Evolutionary conservation across 2,797 vertebrate genomes (phyloP), one percentile per base, ranked within the genome.

Genomic region (Tolypeutes matacus): DNA sequence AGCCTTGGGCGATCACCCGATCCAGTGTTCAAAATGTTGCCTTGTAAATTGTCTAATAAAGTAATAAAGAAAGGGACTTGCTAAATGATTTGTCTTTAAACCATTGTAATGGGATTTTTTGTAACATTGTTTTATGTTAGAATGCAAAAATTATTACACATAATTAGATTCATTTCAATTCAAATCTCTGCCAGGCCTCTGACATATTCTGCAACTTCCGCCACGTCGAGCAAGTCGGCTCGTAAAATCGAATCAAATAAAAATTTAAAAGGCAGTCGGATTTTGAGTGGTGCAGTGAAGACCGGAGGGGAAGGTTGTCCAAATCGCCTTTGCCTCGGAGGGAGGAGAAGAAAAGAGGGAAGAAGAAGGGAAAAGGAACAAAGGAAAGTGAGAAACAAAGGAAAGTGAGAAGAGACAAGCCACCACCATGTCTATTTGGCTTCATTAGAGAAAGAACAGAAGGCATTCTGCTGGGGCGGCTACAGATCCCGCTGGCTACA

Each of bases 101-200:
- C 97, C 95, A 89, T 97, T 95, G 95, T 96, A 97, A 97, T 86
- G 97, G 96, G 80, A 5, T 84, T 98, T 96, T 94, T 56, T 93
- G 91, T 73, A 98, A 96, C 98, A 96, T 96, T 97, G 97, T 97
- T 98, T 98, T 98, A 97, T 98, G 97, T 96, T 94, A 95, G 97
- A 97, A 98, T 98, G 96, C 98, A 97, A 96, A 98, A 98, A 98
- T 97, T 97, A 98, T 98, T 98, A 98, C 97, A 53, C 96, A 84
- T 98, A 98, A 98, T 98, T 98, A 98, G 98, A 98, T 97, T 96
- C 91, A 96, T 98, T 98, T 97, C 80, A 80, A 98, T 98, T 98
- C 98, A 80, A 67, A 97, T 96, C 98, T 97, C 97, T 91, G 97
- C 98, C 97, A 97, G 98, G 97, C 96, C 97, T 97, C 80, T 98